A percentile compares a stretch with the other conserved stretches of the same genome.
These are phyloP conservation scores for Struthidea cinerea DNA, from an alignment of 2,113 vertebrate genomes.

Conservation along the genomic window DNA sequence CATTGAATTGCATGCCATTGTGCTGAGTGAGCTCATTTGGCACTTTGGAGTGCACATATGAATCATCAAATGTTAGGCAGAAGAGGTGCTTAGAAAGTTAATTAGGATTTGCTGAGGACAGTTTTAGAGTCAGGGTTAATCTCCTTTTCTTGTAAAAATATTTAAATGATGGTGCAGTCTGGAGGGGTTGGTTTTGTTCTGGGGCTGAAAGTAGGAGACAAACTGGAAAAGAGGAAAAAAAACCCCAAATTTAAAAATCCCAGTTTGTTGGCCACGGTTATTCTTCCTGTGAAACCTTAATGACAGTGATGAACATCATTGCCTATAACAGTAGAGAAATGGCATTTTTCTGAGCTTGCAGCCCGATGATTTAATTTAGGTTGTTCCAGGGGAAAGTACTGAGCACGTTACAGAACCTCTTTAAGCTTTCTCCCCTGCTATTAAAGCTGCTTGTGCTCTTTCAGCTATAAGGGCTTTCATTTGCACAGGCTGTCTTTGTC, in stretches of 20 bases:
- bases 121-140: neutral
- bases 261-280: neutral
- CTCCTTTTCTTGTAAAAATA: neutral
- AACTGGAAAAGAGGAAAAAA: neutral
- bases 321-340: neutral
- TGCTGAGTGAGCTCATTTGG: neutral
- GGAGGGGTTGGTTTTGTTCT: neutral
- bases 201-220: neutral
- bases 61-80: neutral
- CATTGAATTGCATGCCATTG: neutral
- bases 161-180: neutral
- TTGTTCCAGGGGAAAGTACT: neutral
- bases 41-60: neutral
- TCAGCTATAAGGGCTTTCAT: slow-evolving; percentile 10
- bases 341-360: neutral
- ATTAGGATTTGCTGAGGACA: neutral
- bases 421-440: neutral
- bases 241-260: neutral
- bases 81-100: neutral
- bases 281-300: neutral
- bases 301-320: neutral
- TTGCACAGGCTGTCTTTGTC: slow-evolving; percentile 33
- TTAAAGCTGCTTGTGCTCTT: neutral
- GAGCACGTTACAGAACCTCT: neutral
- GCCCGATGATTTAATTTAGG: neutral